These are phyloP conservation scores for Acanthosepion pharaonis DNA, from an alignment of 2,888 invertebrate genomes.

Conservation along the genomic window DNA sequence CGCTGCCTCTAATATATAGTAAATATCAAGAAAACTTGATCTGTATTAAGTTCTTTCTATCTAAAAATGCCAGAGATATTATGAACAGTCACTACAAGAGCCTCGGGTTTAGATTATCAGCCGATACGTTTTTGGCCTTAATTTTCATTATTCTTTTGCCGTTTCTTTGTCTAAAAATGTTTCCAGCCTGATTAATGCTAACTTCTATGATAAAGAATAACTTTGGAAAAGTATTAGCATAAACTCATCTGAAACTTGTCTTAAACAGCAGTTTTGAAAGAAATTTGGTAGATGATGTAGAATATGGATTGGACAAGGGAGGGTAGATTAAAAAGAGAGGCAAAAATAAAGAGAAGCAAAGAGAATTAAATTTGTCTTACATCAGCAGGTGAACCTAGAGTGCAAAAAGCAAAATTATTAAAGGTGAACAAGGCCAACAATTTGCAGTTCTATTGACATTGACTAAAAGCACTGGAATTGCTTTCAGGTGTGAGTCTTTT, in stretches of 20 bases:
- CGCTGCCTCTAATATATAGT: no score
- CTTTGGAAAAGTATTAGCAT: neutral
- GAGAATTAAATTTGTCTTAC: neutral
- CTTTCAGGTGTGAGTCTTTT: neutral
- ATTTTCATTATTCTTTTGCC: no score
- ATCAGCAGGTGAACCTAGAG: conserved; percentile 76
- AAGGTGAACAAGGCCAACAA: conserved; percentile 11
- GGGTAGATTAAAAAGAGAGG: neutral
- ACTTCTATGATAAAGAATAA: neutral
- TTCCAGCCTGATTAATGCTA: neutral
- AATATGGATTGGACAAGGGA: neutral
- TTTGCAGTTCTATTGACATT: neutral
- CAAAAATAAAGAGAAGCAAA: neutral
- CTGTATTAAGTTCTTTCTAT: no score
- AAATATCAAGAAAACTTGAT: no score
- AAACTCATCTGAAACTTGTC: neutral
- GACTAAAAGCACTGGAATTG: neutral
- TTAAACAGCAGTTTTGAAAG: neutral
- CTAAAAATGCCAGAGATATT: no score
- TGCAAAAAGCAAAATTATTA: conserved; percentile 83
- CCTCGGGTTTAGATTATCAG: no score
- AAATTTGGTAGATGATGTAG: neutral
- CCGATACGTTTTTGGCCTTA: no score
- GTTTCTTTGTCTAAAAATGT: no score
- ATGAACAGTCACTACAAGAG: no score